Evolutionary conservation across 2,888 invertebrate species (phyloP).

Genomic region (Formica aserva): DNA sequence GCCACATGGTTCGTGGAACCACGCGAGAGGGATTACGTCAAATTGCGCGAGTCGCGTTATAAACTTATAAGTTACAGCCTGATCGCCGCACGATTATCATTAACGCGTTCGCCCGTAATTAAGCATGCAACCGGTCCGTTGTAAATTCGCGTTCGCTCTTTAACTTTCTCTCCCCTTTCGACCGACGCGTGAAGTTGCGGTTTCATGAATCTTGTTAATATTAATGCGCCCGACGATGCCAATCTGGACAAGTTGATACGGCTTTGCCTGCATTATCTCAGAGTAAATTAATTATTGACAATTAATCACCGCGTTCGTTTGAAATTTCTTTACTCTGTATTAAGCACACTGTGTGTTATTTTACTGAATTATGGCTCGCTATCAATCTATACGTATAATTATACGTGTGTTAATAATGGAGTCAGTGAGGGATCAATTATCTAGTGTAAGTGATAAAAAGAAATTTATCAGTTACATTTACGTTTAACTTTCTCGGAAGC

Average conservation of each 20-base stretch:
- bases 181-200: slow-evolving; percentile 33
- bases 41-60: slow-evolving; percentile 57
- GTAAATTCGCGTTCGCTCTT: slow-evolving; percentile 49
- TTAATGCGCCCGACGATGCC: slow-evolving; percentile 46
- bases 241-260: slow-evolving; percentile 51
- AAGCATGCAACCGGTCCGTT: slow-evolving; percentile 35
- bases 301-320: slow-evolving; percentile 24
- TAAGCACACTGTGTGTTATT: slow-evolving; percentile 6
- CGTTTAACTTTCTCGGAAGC: neutral
- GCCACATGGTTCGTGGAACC: slow-evolving; percentile 34
- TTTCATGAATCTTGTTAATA: slow-evolving; percentile 47
- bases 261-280: slow-evolving; percentile 11
- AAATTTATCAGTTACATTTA: neutral
- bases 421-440: slow-evolving; percentile 26
- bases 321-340: slow-evolving; percentile 30
- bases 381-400: slow-evolving; percentile 29
- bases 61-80: slow-evolving; percentile 60
- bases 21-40: slow-evolving; percentile 56
- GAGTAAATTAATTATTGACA: slow-evolving; percentile 45
- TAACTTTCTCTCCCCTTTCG: slow-evolving; percentile 34
- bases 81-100: slow-evolving; percentile 49
- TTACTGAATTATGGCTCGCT: slow-evolving; percentile 22
- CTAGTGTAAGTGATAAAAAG: neutral
- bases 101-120: slow-evolving; percentile 51
- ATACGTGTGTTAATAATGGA: neutral